Conservation (phyloP, 2,113 vertebrate genomes). For the Pteropus alecto region DNA sequence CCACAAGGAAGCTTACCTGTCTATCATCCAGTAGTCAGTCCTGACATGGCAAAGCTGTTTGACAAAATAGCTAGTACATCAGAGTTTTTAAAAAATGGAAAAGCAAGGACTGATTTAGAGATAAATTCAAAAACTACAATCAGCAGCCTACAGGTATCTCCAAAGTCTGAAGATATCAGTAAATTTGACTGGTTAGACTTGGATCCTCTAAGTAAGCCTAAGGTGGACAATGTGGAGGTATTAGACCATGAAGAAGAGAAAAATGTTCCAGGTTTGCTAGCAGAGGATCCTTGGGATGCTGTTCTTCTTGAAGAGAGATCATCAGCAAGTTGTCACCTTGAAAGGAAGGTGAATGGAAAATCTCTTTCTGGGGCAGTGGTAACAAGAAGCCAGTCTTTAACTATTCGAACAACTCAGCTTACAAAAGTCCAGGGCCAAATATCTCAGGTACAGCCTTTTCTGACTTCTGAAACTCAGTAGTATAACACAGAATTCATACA, state of each 20-base stretch:
- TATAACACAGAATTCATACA: constrained; percentile 19
- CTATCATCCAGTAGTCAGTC: constrained; percentile 86
- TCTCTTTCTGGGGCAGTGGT: constrained; percentile 87
- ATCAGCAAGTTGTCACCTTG: constrained; percentile 75
- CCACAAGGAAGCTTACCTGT: constrained; percentile 79
- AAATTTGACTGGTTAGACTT: constrained; percentile 96
- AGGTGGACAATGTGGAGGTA: constrained; percentile 86
- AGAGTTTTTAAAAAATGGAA: constrained; percentile 94
- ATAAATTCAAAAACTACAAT: constrained; percentile 80
- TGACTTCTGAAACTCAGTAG: constrained; percentile 34
- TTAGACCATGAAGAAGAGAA: constrained; percentile 66
- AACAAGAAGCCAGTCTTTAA: constrained; percentile 92
- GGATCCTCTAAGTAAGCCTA: constrained; percentile 94
- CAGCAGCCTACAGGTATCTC: constrained; percentile 79
- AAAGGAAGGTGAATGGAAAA: constrained; percentile 86
- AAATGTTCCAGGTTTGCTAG: constrained; percentile 67
- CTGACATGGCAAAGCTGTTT: constrained; percentile 95
- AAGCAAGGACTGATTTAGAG: constrained; percentile 87
- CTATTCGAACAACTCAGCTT: constrained; percentile 85
- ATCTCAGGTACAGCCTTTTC: constrained; percentile 85
- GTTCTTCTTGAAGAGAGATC: constrained; percentile 92
- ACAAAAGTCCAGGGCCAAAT: constrained; percentile 83
- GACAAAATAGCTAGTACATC: constrained; percentile 98
- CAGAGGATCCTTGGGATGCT: constrained; percentile 97
- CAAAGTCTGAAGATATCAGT: constrained; percentile 84